Evolutionary conservation across 2,888 invertebrate species (phyloP), one percentile per base, ranked within the genome.

Genomic region (Antheraea assamensis): DNA sequence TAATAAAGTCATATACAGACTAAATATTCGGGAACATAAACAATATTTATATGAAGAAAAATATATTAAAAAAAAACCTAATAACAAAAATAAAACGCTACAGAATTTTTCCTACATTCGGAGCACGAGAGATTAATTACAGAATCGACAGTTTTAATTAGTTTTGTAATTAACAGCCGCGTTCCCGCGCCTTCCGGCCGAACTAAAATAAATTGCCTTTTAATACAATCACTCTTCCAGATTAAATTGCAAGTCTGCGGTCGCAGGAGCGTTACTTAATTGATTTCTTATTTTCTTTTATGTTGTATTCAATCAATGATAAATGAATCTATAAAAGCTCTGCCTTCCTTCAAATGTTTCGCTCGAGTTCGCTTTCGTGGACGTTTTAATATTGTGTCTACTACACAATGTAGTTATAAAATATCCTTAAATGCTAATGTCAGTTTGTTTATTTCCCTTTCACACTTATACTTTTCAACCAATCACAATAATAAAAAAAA

Each of bases 131-230:
- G 92, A 93, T 93, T 93, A 93, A 93, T 93, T 90, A 90, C 88
- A 81, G 87, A 90, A 91, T 93, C 92, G 92, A 92, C 92, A 91
- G 90, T 93, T 92, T 92, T 93, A 93, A 93, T 93, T 93, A 92
- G 92, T 93, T 92, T 88, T 83, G 90, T 92, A 93, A 93, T 92
- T 92, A 93, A 90, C 92, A 89, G 88, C 87, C 83, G 86, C 88
- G 87, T 87, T 87, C 86, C 79, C 84, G 87, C 84, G 87, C 85
- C 87, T 87, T 86, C 85, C 83, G 85, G 85, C 87, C 84, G 84
- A 90, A 92, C 91, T 91, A 89, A 92, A 89, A 92, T 90, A 92
- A 93, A 93, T 93, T 92, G 91, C 90, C 87, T 89, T 93, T 93
- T 92, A 92, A 92, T 90, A 90, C 89, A 91, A 91, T 91, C 90